Evolutionary conservation across 2,113 vertebrate genomes (phyloP).

Genomic region (Amphilophus citrinellus): DNA sequence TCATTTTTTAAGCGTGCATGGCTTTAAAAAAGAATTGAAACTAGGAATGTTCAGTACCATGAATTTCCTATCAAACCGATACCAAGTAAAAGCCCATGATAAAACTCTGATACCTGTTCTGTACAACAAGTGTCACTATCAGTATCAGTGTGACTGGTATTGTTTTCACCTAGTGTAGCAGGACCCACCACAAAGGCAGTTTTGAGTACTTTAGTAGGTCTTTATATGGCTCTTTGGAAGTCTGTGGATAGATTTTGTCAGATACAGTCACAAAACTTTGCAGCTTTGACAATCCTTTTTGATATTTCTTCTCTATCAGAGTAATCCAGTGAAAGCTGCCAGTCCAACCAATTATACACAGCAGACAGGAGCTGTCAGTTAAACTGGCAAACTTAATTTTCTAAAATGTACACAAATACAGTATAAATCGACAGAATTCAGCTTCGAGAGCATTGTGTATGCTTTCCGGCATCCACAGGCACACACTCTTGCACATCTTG

Average conservation of each 20-base stretch:
- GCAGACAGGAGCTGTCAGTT: not conserved
- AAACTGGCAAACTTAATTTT: not conserved
- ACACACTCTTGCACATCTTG: not conserved
- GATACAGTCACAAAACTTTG: not conserved
- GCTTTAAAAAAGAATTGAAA: not conserved
- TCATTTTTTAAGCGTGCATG: no score
- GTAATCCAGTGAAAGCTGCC: not conserved
- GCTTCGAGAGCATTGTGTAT: not conserved
- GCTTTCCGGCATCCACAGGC: not conserved
- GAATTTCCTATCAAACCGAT: not conserved
- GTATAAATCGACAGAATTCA: not conserved
- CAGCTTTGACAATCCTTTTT: not conserved
- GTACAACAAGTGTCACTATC: not conserved
- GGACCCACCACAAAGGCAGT: not conserved
- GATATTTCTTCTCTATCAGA: not conserved
- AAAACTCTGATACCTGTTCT: slow-evolving; percentile 10
- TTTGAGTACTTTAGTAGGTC: slow-evolving; percentile 8
- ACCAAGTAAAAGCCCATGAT: slow-evolving; percentile 10
- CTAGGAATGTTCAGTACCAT: not conserved
- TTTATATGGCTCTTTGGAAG: not conserved
- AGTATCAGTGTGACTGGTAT: not conserved
- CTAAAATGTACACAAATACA: not conserved
- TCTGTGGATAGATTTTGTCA: not conserved
- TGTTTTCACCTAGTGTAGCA: not conserved
- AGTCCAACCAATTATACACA: not conserved